Percentiles rank a stretch among this genome's conserved stretches.
phyloP scores from a whole-genome alignment of 2,888 invertebrate genomes.

The Andrena minutula region DNA sequence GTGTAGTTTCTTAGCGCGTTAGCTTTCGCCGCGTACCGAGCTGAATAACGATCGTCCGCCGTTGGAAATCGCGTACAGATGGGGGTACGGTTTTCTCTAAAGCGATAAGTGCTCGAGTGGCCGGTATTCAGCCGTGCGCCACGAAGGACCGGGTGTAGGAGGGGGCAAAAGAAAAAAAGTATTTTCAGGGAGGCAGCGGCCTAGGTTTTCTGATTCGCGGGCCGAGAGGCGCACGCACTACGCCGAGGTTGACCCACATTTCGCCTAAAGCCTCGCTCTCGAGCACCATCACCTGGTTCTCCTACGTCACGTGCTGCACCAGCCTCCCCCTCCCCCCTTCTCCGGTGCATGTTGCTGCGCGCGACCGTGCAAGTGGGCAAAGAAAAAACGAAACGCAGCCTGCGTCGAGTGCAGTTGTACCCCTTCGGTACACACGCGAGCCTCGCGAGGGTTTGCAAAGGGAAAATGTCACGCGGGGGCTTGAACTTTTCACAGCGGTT shows the following conservation, averaged over 20 bases:
- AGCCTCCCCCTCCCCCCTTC: not conserved
- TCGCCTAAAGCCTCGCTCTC: slow-evolving; percentile 51
- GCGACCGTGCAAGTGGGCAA: slow-evolving; percentile 4
- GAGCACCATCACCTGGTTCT: slow-evolving; percentile 65
- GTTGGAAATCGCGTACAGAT: slow-evolving; percentile 10
- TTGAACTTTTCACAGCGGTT: not conserved
- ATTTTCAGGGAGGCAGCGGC: not conserved
- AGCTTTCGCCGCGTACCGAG: slow-evolving; percentile 5
- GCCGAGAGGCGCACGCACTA: slow-evolving; percentile 62
- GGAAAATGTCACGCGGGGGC: not conserved
- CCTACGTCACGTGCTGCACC: slow-evolving; percentile 55
- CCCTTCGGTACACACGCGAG: slow-evolving; percentile 24
- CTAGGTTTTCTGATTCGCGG: slow-evolving; percentile 49
- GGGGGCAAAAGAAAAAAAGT: not conserved
- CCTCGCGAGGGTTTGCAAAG: slow-evolving; percentile 5
- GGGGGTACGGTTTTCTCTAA: slow-evolving; percentile 14
- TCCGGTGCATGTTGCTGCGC: slow-evolving; percentile 12
- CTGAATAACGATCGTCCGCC: slow-evolving; percentile 20
- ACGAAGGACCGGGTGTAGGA: not conserved
- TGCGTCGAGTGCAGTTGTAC: slow-evolving; percentile 47
- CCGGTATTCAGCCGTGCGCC: slow-evolving; percentile 5
- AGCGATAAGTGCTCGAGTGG: slow-evolving; percentile 15
- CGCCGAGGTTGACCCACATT: slow-evolving; percentile 66
- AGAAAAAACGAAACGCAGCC: slow-evolving; percentile 29
- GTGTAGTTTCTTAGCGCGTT: not conserved